Evolutionary conservation across 2,888 invertebrate genomes (phyloP), one percentile per base, ranked within the genome.

Genomic region (Aphodius granarius): DNA sequence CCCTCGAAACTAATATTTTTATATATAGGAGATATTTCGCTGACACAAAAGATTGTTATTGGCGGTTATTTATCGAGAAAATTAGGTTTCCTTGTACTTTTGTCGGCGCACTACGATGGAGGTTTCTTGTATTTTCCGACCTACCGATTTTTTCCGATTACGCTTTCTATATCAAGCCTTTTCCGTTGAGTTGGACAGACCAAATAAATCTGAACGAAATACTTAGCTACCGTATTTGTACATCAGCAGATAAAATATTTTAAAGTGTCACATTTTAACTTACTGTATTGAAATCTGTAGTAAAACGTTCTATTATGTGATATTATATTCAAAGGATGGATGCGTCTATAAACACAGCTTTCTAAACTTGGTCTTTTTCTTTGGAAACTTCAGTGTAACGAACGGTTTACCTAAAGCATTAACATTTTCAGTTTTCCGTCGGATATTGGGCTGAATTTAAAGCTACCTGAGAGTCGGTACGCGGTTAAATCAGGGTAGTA

Each of bases 41-140:
- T 68, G 68, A 68, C 68, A 68, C 68, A 68, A 68, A 21, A 68
- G 68, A n/a, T 15, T n/a, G 22, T 20, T 22, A 68, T n/a, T 20
- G 66, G 19, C 66, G 68, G 19, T 68, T 68, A 68, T 68, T 68
- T 68, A 68, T 68, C 20, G 68, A 68, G 68, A 22, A 68, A 21
- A 68, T 68, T 68, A 68, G 68, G 20, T 18, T 68, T 68, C 22
- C 68, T 68, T 20, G 16, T 68, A 68, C 68, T 68, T 68, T 68
- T 43, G 43, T 68, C 68, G 13, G 68, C 20, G n/a, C n/a, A 68
- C n/a, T 68, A 6, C 2, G 43, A 43, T 6, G 43, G 43, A 43
- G 43, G 13, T 43, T 43, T 43, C 43, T 43, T 43, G 43, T 43
- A 43, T 43, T 43, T 43, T 43, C 43, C 43, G 43, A 43, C 43